Percentiles rank a stretch among this genome's conserved stretches.
Evolutionary conservation across 2,797 vertebrate genomes (phyloP).

Genomic region (Chelon auratus): DNA sequence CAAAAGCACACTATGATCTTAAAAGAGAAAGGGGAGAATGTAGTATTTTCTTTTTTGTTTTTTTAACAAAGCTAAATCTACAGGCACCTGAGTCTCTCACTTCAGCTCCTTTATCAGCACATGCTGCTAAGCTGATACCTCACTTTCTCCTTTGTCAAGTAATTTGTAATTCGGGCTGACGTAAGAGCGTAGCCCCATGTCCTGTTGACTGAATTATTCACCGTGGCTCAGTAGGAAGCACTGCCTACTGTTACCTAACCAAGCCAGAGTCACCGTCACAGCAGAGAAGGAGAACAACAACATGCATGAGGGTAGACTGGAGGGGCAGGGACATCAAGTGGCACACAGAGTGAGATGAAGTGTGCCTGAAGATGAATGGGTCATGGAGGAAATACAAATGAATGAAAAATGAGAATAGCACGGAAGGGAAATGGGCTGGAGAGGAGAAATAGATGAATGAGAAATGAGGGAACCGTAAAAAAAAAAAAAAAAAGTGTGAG

Average conservation of each 20-base stretch:
- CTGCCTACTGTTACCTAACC: slow-evolving; percentile 64
- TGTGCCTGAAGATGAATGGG: slow-evolving; percentile 54
- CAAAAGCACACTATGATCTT: background rate
- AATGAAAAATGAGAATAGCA: slow-evolving; percentile 52
- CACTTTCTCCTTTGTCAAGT: slow-evolving; percentile 32
- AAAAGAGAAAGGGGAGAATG: no score
- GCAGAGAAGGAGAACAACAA: slow-evolving; percentile 51
- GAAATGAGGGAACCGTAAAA: slow-evolving; percentile 50
- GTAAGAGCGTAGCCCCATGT: slow-evolving; percentile 54
- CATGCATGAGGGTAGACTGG: slow-evolving; percentile 38
- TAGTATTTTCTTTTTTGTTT: slow-evolving; percentile 21
- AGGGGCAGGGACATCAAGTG: slow-evolving; percentile 26
- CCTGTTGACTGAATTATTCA: slow-evolving; percentile 73
- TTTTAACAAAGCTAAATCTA: slow-evolving; percentile 22
- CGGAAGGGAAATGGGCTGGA: slow-evolving; percentile 41
- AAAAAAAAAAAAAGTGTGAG: slow-evolving; percentile 32
- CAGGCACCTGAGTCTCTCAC: background rate
- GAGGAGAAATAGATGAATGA: slow-evolving; percentile 45
- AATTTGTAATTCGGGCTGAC: slow-evolving; percentile 59
- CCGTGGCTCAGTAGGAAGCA: slow-evolving; percentile 41
- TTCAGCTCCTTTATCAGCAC: background rate
- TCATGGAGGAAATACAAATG: slow-evolving; percentile 37
- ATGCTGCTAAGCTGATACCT: slow-evolving; percentile 4
- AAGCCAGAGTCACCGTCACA: slow-evolving; percentile 51
- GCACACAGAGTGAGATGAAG: slow-evolving; percentile 29